Conservation (phyloP, 2,113 vertebrate genomes). For the Amphiprion percula region DNA sequence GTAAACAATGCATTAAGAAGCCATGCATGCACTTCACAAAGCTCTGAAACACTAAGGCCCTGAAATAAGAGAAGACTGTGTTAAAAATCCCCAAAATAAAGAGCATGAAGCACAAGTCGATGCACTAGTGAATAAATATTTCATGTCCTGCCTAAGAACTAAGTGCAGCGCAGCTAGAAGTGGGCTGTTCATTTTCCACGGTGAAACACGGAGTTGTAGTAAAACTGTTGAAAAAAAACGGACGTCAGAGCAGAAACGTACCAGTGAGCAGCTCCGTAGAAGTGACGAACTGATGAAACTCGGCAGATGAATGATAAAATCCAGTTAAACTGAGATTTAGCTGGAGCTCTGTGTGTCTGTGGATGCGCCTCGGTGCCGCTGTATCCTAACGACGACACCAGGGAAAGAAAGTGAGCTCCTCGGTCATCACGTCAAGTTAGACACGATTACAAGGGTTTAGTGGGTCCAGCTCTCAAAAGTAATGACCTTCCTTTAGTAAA, state of each 20-base stretch:
- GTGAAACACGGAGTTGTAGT: background rate
- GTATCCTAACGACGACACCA: slow-evolving; percentile 20
- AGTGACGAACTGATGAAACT: background rate
- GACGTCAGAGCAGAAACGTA: slow-evolving; percentile 15
- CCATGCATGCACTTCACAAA: background rate
- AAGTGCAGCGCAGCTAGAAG: slow-evolving; percentile 3
- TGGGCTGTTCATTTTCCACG: slow-evolving; percentile 9
- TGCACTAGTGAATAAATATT: background rate
- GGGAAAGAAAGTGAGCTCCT: background rate
- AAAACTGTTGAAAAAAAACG: background rate
- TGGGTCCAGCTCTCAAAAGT: background rate
- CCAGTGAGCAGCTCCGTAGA: slow-evolving; percentile 21
- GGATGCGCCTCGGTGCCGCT: slow-evolving; percentile 33
- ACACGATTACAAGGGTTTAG: background rate
- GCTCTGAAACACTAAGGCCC: background rate
- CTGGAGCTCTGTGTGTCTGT: background rate
- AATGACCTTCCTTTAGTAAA: background rate
- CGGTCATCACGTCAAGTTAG: slow-evolving; percentile 26
- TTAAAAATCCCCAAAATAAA: background rate
- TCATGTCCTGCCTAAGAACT: background rate
- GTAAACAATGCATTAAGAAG: too few relatives aligned
- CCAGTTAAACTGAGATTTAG: background rate
- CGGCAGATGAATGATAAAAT: background rate
- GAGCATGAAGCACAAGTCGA: background rate
- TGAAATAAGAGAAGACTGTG: background rate